A percentile compares a stretch with the other conserved stretches of the same genome.
Evolutionary conservation across 2,888 invertebrate species (phyloP).

Genomic region (Drosophila silvestris): DNA sequence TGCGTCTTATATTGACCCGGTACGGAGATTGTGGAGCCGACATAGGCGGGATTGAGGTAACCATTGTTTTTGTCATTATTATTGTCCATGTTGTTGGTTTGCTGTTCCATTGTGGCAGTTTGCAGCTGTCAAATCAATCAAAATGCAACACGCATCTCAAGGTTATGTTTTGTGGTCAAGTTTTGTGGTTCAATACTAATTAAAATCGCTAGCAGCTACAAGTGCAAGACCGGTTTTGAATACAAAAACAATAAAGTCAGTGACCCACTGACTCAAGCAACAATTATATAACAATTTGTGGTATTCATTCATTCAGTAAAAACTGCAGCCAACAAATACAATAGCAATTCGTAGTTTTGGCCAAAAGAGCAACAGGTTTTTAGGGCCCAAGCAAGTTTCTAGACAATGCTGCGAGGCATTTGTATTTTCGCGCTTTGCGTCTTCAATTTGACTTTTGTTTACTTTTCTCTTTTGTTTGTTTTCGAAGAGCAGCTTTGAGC

Average conservation of each 20-base stretch:
- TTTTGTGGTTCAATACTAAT: slow-evolving; percentile 60
- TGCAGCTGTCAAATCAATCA: slow-evolving; percentile 56
- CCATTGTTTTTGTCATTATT: slow-evolving; percentile 50
- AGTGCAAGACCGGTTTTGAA: slow-evolving; percentile 35
- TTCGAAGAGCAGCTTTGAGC: not conserved
- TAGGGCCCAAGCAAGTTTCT: slow-evolving; percentile 67
- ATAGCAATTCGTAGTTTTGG: slow-evolving; percentile 11
- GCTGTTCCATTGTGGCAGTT: slow-evolving; percentile 30
- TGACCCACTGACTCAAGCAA: slow-evolving; percentile 75
- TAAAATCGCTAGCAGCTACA: slow-evolving; percentile 13
- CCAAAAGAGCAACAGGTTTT: slow-evolving; percentile 21
- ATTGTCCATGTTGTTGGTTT: slow-evolving; percentile 29
- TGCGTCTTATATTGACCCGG: slow-evolving; percentile 66
- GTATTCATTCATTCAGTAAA: slow-evolving; percentile 54
- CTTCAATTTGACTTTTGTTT: slow-evolving; percentile 28
- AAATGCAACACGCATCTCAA: slow-evolving; percentile 38
- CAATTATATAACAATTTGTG: slow-evolving; percentile 63
- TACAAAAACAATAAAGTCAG: slow-evolving; percentile 53
- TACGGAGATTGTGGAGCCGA: slow-evolving; percentile 73
- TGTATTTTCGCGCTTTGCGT: slow-evolving; percentile 26
- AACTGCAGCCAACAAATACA: slow-evolving; percentile 45
- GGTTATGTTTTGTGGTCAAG: slow-evolving; percentile 71
- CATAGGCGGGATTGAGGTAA: slow-evolving; percentile 71
- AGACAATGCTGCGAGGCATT: slow-evolving; percentile 43
- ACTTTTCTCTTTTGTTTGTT: slow-evolving; percentile 18